Evolutionary conservation across 2,888 invertebrate genomes (phyloP), one percentile per base, ranked within the genome.

Genomic region (Ennomos quercinarius): DNA sequence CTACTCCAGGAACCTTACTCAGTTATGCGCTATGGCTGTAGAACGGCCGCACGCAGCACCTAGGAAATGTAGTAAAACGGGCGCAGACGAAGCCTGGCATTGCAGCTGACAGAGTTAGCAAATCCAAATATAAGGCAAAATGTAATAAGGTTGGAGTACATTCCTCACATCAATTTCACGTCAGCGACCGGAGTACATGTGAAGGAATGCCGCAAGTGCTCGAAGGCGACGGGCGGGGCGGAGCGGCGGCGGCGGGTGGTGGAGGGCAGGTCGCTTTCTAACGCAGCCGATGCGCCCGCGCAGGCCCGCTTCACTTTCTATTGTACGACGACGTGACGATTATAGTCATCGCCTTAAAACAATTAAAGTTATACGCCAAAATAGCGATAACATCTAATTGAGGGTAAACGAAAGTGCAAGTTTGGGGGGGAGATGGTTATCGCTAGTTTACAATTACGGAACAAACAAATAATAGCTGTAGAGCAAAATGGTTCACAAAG

Each of bases 291-390:
- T 87, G 87, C 85, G 84, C 83, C 83, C 70, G 83, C 86, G 81
- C 80, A 79, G 67, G 75, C 74, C 80, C 80, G 83, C 90, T 89
- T 91, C 91, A 91, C 91, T 91, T 91, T 91, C 91, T 91, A 91
- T 85, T 86, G 85, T 86, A 74, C 67, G 54, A 62, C 78, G 78
- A 84, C 77, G 84, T 78, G 80, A 76, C 74, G 70, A 72, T 71
- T 1, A 17, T 56, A 53, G 66, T 54, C 68, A 50, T 71, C 67
- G 51, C 59, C 68, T 67, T 71, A 58, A 70, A 63, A 76, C 68
- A 56, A 72, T 68, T 73, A 57, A 62, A 62, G 53, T 63, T 67
- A 67, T 66, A 68, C 58, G 63, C 63, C 49, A 61, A 60, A 59
- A 54, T 46, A 49, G 39, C 39, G 51, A 50, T 64, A 59, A 27